A percentile compares a stretch with the other conserved stretches of the same genome.
Evolutionary conservation across 1,140 invertebrate species (phyloP).

Genomic region (Cotesia vestalis): DNA sequence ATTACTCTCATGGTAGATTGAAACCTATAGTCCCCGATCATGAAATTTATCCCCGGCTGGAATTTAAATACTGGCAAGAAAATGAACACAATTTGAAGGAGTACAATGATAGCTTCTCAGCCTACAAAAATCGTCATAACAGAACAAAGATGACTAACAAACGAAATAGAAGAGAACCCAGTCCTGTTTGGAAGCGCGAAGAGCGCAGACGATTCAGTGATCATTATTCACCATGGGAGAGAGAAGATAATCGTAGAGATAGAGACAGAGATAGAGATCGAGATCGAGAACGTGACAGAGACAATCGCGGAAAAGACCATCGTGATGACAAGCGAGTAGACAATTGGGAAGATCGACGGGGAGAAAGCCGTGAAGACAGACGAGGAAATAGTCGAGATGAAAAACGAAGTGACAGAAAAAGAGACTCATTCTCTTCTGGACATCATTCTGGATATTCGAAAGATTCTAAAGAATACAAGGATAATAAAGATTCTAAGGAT

Average conservation of each 20-base stretch:
- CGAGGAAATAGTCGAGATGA: slow-evolving; percentile 3
- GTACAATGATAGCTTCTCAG: slow-evolving; percentile 48
- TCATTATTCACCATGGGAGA: slow-evolving; percentile 31
- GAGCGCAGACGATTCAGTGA: slow-evolving; percentile 33
- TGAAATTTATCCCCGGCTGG: slow-evolving; percentile 45
- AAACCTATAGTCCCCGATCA: slow-evolving; percentile 55
- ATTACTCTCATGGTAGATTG: slow-evolving; percentile 59
- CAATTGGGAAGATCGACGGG: slow-evolving; percentile 38
- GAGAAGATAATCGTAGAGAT: slow-evolving; percentile 29
- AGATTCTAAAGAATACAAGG: slow-evolving; percentile 43
- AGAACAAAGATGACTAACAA: slow-evolving; percentile 37
- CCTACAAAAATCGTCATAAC: slow-evolving; percentile 33
- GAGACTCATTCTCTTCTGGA: background rate
- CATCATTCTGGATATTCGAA: background rate
- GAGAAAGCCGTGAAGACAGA: slow-evolving; percentile 42
- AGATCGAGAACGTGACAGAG: background rate
- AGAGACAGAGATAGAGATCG: no score
- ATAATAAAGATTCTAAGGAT: slow-evolving; percentile 56
- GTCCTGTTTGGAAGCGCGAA: slow-evolving; percentile 33
- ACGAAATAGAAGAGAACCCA: slow-evolving; percentile 37
- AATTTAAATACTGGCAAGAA: slow-evolving; percentile 62
- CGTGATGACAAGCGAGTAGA: slow-evolving; percentile 23
- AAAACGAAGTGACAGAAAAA: no score
- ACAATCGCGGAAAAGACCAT: background rate
- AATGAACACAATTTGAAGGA: slow-evolving; percentile 59